phyloP scores from a whole-genome alignment of 53 echinoderm and acorn worm genomes.

The Astropecten irregularis region DNA sequence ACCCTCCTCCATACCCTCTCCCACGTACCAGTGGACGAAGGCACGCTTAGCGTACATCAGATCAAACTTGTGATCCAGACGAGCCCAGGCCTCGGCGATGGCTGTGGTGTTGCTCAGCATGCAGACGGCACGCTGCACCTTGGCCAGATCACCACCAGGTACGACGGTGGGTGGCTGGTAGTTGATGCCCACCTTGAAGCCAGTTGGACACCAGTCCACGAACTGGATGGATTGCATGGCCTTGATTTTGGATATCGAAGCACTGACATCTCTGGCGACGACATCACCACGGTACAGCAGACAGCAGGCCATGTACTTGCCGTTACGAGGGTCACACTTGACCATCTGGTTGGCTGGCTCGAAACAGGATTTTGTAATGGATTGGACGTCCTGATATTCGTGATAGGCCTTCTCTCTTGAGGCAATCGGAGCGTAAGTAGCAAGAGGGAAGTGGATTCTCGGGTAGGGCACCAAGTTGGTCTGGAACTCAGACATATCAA shows the following conservation, averaged over 20 bases:
- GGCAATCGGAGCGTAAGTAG: too few species aligned
- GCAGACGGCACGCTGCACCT: conserved; percentile 87
- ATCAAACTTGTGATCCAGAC: conserved; percentile 92
- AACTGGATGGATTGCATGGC: conserved; percentile 72
- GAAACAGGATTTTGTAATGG: conserved; percentile 84
- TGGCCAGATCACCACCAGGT: conserved; percentile 70
- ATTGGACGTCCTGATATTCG: conserved; percentile 72
- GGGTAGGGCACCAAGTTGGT: too few species aligned
- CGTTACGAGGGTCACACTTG: conserved; percentile 52
- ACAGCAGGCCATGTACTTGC: conserved; percentile 92
- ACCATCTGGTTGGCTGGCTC: conserved; percentile 95
- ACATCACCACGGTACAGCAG: conserved; percentile 85
- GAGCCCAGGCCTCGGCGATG: conserved; percentile 93
- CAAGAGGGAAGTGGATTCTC: conserved; percentile 52
- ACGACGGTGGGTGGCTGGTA: conserved; percentile 86
- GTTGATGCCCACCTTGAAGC: conserved; percentile 94
- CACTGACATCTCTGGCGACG: conserved; percentile 78
- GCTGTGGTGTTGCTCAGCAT: conserved; percentile 98
- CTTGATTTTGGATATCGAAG: conserved; percentile 72
- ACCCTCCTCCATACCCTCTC: conserved; percentile 95
- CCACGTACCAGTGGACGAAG: conserved; percentile 94
- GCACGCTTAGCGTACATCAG: conserved; percentile 97
- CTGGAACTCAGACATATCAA: conserved; percentile 59
- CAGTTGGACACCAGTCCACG: conserved; percentile 97
- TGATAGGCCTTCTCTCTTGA: conserved; percentile 59